phyloP scores from a whole-genome alignment of 1,140 invertebrate species.

The Phthorimaea operculella region DNA sequence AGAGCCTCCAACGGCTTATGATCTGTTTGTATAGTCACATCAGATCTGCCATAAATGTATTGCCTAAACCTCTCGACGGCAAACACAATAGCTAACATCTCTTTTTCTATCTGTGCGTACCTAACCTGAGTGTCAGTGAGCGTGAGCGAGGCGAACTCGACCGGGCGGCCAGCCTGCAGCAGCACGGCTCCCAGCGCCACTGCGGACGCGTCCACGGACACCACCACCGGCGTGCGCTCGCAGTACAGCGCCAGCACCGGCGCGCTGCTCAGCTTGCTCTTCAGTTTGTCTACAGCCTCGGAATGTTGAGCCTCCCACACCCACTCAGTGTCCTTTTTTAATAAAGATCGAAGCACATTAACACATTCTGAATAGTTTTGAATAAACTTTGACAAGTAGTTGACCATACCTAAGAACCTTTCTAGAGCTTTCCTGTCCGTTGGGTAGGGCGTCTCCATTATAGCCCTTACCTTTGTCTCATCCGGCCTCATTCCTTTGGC shows the following conservation, averaged over 20 bases:
- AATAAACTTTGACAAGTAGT: conserved; percentile 46
- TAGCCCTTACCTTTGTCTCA: conserved; percentile 10
- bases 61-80: conserved; percentile 27
- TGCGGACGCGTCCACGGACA: conserved; percentile 17
- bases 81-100: conserved; percentile 38
- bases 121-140: conserved; percentile 34
- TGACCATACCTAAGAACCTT: conserved; percentile 51
- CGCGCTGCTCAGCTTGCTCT: conserved; percentile 23
- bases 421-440: conserved; percentile 41
- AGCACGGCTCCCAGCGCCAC: conserved; percentile 27
- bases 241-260: conserved; percentile 33
- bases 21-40: conserved; percentile 46
- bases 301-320: conserved; percentile 37
- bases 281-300: conserved; percentile 37
- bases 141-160: conserved; percentile 29
- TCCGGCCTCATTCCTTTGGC: conserved; percentile 11
- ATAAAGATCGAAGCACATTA: conserved; percentile 10
- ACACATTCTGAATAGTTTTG: conserved; percentile 44
- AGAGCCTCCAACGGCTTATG: conserved; percentile 56
- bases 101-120: conserved; percentile 49
- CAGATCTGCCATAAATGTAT: conserved; percentile 17
- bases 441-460: conserved; percentile 20
- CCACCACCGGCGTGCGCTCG: conserved; percentile 12
- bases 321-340: conserved; percentile 43
- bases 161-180: conserved; percentile 15